Base-by-base conservation (phyloP, 2,797 vertebrate genomes). In the Antennarius maculatus region DNA sequence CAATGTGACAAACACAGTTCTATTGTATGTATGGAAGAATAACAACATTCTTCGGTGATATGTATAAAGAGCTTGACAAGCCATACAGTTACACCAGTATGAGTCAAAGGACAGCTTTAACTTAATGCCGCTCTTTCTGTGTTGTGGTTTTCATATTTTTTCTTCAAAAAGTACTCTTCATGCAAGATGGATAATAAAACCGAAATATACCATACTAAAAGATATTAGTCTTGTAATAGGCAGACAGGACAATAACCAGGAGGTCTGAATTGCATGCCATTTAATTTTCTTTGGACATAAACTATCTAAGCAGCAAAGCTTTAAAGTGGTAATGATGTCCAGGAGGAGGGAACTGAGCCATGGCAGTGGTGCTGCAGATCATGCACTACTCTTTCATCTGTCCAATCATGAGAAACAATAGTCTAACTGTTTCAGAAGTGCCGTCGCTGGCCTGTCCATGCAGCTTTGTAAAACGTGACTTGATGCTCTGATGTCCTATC, bases 21-120 rank as follows among this genome's bases (percentile, higher is more conserved):
- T 66, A 81, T 83, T 88, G 82, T 76, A 88, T 87, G 68, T 68
- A 69, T 77, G 42, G 13, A 69, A 74, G 74, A 84, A 89, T 88
- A 88, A 91, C 88, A 88, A 88, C 82, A 86, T 84, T 89, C 84
- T 87, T 87, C 66, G 72, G 77, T 47, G 82, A 89, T 84, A 84
- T 81, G 73, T 9, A 89, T 91, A 83, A 89, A 80, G 81, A 85
- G 86, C 79, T 73, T 14, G 76, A 87, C 80, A 87, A 89, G 78
- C 83, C 81, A 55, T 84, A 88, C 69, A 83, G 85, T 91, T 87
- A 87, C 80, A 82, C 85, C 88, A 89, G 71, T 42, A 41, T 29
- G 60, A 60, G 72, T 61, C 27, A 65, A 75, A 61, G 71, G 60
- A 81, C 75, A 88, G 86, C 90, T 88, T 83, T 84, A 86, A 80